Evolutionary conservation across 2,888 invertebrate species (phyloP), one percentile per base, ranked within the genome.

Genomic region (Dicyrtoma fusca): DNA sequence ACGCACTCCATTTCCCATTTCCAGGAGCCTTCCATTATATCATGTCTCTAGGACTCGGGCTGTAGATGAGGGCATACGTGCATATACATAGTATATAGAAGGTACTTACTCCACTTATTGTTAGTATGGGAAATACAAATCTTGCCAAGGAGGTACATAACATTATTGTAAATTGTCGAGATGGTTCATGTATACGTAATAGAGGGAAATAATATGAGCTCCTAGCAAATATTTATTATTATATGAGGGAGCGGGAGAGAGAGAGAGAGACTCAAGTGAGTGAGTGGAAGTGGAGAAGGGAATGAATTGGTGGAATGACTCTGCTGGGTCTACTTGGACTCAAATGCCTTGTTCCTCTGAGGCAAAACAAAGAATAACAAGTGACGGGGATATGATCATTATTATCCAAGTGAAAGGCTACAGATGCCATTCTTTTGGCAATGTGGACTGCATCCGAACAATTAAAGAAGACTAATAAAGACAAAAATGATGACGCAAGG

Each of bases 401-500:
- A 53, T 66, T 51, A 66, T 51, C 42, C 66, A 26, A 53, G 53
- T 66, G 55, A 66, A 66, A 34, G 66, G 53, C 53, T 53, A 55
- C 66, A 66, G 69, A 61, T 61, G 59, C 69, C 69, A 34, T 25
- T n/a, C 44, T 45, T 57, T 47, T 49, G 61, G 69, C 69, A 69
- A 69, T 69, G 59, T 69, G 69, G 59, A 49, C 59, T 61, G 44
- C 51, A 57, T 69, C 69, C 47, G 45, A 61, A 69, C 61, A 69
- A 69, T 69, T 69, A 69, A 69, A 61, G 47, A 47, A 69, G 69
- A 69, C 61, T 59, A 69, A 69, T 59, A 69, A 69, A 69, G 59
- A 61, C 59, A 69, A 59, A 59, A 69, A 57, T 57, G 59, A 69
- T 47, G 66, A 47, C 44, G 57, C 53, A 14, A 53, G 13, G 25